Percentiles rank a stretch among this genome's conserved stretches.
phyloP scores from a whole-genome alignment of 2,888 invertebrate species.

The Chalcis sispes region DNA sequence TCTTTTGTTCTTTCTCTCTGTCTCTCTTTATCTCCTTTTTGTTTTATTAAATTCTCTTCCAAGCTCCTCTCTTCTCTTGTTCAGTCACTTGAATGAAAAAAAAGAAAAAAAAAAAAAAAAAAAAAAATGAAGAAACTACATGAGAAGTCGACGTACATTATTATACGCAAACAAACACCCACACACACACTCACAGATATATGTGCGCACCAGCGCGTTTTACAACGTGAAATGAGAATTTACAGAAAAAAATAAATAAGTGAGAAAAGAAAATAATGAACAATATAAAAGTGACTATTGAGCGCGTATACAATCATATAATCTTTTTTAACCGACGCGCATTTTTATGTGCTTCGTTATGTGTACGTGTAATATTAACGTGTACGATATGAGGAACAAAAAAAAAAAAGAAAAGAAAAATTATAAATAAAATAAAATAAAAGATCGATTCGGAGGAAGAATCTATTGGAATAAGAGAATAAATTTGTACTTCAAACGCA shows the following conservation, averaged over 20 bases:
- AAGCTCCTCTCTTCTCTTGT: constrained; percentile 55
- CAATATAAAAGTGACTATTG: not conserved
- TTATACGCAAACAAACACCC: constrained; percentile 10
- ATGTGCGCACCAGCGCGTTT: not conserved
- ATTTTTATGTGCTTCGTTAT: constrained; percentile 33
- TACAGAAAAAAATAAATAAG: not conserved
- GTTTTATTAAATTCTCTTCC: constrained; percentile 58
- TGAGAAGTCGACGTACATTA: not conserved
- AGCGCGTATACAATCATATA: constrained; percentile 44
- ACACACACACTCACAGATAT: constrained; percentile 10
- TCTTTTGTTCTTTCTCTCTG: constrained; percentile 63
- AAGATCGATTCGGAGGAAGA: constrained; percentile 10
- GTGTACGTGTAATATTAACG: constrained; percentile 9
- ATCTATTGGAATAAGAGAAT: constrained; percentile 18
- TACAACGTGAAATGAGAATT: too few species aligned
- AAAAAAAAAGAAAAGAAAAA: not conserved
- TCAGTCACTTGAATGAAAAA: constrained; percentile 34
- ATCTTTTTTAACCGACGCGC: constrained; percentile 28
- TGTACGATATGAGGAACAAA: not conserved
- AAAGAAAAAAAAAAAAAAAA: too few species aligned
- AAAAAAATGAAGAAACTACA: too few species aligned
- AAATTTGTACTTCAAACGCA: too few species aligned
- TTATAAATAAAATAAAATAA: not conserved
- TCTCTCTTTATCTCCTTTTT: constrained; percentile 40
- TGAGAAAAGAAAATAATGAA: not conserved